Base-by-base conservation (phyloP, 2,797 vertebrate genomes). In the Thaleichthys pacificus region DNA sequence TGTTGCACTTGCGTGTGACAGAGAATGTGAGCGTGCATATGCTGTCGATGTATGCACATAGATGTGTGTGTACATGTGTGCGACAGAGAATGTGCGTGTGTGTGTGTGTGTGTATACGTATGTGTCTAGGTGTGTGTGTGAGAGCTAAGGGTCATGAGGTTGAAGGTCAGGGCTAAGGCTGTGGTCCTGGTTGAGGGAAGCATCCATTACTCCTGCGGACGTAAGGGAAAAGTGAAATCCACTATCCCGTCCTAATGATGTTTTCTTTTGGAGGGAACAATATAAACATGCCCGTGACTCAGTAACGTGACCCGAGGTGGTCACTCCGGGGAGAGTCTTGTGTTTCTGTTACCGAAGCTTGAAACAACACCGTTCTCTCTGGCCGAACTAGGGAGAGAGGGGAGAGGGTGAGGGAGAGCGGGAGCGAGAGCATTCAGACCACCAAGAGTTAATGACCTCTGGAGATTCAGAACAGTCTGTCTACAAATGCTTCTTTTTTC, bases 201-300 rank as follows among this genome's bases (percentile, higher is more conserved):
- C 26, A 35, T 38, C 77, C 73, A 62, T 82, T 86, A 84, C 82
- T 83, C 81, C 78, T 56, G 81, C 42, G 73, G 89, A 88, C 90
- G 82, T 83, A 77, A 86, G 89, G 89, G 88, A 88, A 88, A 91
- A 91, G 88, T 87, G 88, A 90, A 91, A 91, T 87, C 82, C 82
- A 82, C 77, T 87, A 86, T 84, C 81, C 82, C 80, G 87, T 90
- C 87, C 87, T 91, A 91, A 89, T 87, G 86, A 91, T 92, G 91
- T 93, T 93, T 78, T 93, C 90, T 88, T 91, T 91, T 58, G 82
- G 84, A 84, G 81, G 79, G 82, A 90, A 92, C 90, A 89, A 91
- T 91, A 89, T 89, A 91, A 93, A 92, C 91, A 91, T 85, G 84
- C 84, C 91, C 87, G 82, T 84, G 77, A 86, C 89, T 89, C 81